These are phyloP conservation scores for Sinocyclocheilus rhinocerous DNA, from an alignment of 2,113 vertebrate genomes.

Conservation along the genomic window DNA sequence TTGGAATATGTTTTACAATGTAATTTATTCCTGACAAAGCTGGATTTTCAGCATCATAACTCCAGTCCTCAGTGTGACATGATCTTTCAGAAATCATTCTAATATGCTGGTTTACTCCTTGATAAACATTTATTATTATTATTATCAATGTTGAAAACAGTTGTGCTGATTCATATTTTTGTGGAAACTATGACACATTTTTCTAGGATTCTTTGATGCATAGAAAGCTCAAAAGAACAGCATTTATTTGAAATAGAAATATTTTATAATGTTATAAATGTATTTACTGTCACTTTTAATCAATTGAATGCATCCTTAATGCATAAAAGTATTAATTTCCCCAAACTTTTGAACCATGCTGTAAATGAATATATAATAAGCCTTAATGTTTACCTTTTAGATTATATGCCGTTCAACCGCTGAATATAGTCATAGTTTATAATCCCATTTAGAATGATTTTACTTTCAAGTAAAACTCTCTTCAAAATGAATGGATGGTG, in stretches of 20 bases:
- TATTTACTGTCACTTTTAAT: not conserved
- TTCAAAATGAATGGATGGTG: not conserved
- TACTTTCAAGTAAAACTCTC: not conserved
- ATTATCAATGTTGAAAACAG: not conserved
- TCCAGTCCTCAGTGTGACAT: not conserved
- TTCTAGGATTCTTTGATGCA: no score
- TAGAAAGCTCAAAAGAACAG: no score
- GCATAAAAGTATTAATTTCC: no score
- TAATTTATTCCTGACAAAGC: not conserved
- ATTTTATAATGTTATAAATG: not conserved
- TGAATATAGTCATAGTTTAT: not conserved
- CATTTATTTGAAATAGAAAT: not conserved
- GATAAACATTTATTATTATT: not conserved
- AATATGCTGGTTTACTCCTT: not conserved
- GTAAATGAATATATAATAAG: not conserved
- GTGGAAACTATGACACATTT: not conserved
- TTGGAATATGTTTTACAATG: not conserved
- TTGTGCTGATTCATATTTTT: not conserved
- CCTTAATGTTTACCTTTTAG: not conserved
- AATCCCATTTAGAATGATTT: not conserved
- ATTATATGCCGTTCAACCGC: not conserved
- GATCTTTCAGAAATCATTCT: not conserved
- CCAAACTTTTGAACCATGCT: no score
- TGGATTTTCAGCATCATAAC: not conserved
- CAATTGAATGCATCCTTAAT: not conserved